These are phyloP conservation scores for Melipona quadrifasciata DNA, from an alignment of 1,140 invertebrate species.

Conservation along the genomic window DNA sequence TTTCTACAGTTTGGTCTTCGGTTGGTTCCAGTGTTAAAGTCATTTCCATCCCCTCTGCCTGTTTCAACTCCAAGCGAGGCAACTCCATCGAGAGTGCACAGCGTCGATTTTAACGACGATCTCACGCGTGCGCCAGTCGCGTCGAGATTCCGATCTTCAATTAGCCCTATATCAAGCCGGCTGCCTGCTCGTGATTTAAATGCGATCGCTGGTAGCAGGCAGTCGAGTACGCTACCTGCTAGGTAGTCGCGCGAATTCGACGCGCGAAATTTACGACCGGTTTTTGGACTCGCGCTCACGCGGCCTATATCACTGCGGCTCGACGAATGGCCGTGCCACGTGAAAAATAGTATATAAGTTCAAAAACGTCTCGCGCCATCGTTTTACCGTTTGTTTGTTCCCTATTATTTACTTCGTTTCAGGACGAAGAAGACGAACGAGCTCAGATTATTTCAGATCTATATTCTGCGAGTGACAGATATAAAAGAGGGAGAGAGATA, in stretches of 20 bases:
- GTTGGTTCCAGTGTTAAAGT: neutral
- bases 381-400: no score
- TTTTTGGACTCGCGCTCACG: neutral
- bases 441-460: no score
- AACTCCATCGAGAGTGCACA: neutral
- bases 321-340: neutral
- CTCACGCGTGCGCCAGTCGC: constrained; percentile 18
- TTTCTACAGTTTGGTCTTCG: no score
- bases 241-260: constrained; percentile 15
- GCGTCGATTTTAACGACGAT: constrained; percentile 13
- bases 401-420: no score
- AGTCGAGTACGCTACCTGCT: no score
- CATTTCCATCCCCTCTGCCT: neutral
- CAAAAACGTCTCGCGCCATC: neutral
- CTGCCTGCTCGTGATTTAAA: constrained; percentile 41
- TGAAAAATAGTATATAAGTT: neutral
- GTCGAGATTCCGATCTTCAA: constrained; percentile 79
- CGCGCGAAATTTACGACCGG: constrained; percentile 21
- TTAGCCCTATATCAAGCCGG: constrained; percentile 80
- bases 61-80: neutral
- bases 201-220: neutral
- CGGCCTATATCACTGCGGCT: neutral
- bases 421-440: neutral
- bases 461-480: no score
- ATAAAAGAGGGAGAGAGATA: no score